Conservation (phyloP, 2,888 invertebrate genomes). For the Philonicus albiceps region DNA sequence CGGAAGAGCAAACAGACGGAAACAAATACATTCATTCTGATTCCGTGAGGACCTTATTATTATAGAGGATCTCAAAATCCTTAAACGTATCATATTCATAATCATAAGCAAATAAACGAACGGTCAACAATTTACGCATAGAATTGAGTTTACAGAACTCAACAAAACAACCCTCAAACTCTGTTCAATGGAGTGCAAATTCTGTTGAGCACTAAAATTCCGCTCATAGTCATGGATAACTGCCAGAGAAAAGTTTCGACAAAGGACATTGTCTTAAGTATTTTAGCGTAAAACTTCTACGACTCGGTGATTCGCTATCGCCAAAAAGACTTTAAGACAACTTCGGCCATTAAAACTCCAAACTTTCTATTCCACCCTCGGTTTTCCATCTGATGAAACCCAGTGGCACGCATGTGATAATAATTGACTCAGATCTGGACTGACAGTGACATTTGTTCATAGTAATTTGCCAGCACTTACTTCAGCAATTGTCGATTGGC, state of each 20-base stretch:
- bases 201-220: background rate
- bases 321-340: background rate
- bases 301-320: background rate
- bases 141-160: background rate
- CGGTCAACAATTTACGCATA: background rate
- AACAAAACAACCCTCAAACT: background rate
- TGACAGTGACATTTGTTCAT: constrained; percentile 20
- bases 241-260: background rate
- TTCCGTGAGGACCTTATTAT: too few species aligned
- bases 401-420: background rate
- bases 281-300: background rate
- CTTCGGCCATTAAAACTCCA: background rate
- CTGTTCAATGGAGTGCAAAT: background rate
- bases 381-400: background rate
- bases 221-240: background rate
- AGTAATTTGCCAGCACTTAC: constrained; percentile 20
- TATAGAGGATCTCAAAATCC: background rate
- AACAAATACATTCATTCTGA: too few species aligned
- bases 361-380: background rate
- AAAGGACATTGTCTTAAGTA: background rate
- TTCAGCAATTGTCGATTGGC: background rate
- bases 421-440: background rate
- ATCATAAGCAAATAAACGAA: background rate
- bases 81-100: background rate
- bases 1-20: background rate